Evolutionary conservation across 92 coral and sea anemone genomes (phyloP).

Genomic region (Epizoanthus ramosus): DNA sequence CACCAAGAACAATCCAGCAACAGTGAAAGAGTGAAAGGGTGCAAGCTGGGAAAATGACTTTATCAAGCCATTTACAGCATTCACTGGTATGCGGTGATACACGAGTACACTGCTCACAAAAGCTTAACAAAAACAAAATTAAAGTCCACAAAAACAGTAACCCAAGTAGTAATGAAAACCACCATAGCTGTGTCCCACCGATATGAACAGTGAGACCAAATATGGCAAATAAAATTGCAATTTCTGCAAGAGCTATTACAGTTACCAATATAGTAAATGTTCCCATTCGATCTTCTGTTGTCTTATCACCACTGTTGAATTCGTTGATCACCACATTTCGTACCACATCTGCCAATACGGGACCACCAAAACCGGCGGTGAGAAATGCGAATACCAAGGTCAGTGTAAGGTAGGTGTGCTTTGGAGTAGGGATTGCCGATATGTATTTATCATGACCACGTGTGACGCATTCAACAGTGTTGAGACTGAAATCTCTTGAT

Average conservation of each 20-base stretch:
- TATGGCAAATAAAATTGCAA: not conserved
- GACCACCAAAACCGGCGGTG: not conserved
- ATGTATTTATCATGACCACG: conserved; percentile 31
- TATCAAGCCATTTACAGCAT: not conserved
- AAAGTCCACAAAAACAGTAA: not conserved
- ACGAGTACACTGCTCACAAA: not conserved
- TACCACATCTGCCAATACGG: not conserved
- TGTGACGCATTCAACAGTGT: conserved; percentile 63
- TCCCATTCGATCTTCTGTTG: not conserved
- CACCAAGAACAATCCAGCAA: not conserved
- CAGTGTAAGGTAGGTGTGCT: not conserved
- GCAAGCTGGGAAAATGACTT: not conserved
- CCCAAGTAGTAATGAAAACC: not conserved
- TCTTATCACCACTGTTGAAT: not conserved
- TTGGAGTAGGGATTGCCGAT: not conserved
- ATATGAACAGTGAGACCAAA: not conserved
- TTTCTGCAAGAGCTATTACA: not conserved
- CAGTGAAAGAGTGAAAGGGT: not conserved
- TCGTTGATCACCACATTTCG: not conserved
- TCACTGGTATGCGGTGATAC: too few species aligned
- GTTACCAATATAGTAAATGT: not conserved
- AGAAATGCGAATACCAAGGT: not conserved
- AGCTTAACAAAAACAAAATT: not conserved
- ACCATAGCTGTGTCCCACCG: too few species aligned
- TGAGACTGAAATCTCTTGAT: conserved; percentile 39